Evolutionary conservation across 2,888 invertebrate species (phyloP), one percentile per base, ranked within the genome.

Genomic region (Hypsopygia costalis): DNA sequence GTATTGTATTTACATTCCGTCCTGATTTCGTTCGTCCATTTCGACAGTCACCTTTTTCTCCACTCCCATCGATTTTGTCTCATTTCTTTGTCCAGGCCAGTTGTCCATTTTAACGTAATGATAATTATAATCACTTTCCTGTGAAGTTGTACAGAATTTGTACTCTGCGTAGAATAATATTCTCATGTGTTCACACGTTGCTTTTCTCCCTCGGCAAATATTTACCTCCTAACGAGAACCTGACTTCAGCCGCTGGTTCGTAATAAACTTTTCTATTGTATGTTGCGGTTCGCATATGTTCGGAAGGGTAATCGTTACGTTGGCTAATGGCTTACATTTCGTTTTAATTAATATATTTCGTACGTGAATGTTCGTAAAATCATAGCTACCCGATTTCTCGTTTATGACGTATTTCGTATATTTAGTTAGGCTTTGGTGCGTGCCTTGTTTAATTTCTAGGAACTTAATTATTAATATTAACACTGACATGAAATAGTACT

Each of bases 211-310:
- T 61, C 56, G 52, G 60, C 77, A 82, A 85, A 83, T 85, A 80
- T 85, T 85, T 83, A 76, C 77, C 70, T 73, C 74, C 74, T 77
- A 79, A 81, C 78, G 75, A 82, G 81, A 72, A 76, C 75, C 81
- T 81, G 82, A 78, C 81, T 83, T 81, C 57, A 68, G 74, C 71
- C 77, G 65, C 59, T 73, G 71, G 72, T 62, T 58, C 52, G 73
- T 77, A 81, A 81, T 81, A 81, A 81, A 83, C 71, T 83, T 85
- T 83, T 82, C 76, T 76, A 80, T 83, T 81, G 76, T 81, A 54
- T 55, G 53, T 51, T 54, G 70, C 46, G 71, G 71, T 68, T 68
- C 60, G 60, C 61, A 53, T 63, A 62, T 57, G 56, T 65, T 55
- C 48, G 52, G 52, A 51, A 47, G 46, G 55, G 55, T 63, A 61